Percentiles rank a stretch among this genome's conserved stretches.
These are phyloP conservation scores for Turritopsis rubra DNA, from an alignment of 30 jellyfish, hydroid and myxozoan genomes.

Conservation along the genomic window DNA sequence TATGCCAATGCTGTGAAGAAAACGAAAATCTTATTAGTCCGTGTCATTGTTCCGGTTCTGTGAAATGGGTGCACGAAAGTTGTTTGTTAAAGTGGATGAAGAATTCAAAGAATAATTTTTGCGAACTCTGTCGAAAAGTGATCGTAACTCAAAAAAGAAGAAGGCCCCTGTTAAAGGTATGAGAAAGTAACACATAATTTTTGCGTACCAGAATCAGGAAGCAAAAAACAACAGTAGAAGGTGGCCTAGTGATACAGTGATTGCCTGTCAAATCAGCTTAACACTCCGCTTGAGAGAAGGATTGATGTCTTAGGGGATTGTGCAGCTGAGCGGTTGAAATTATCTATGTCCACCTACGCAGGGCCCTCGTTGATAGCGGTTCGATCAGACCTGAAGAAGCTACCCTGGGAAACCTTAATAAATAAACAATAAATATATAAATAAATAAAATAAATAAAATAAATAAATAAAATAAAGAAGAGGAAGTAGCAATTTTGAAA, in stretches of 20 bases:
- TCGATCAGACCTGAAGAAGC: too few relatives aligned
- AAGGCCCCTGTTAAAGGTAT: slow-evolving; percentile 44
- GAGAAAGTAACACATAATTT: neutral
- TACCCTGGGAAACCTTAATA: too few relatives aligned
- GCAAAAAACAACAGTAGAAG: neutral
- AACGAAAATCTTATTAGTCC: slow-evolving; percentile 58
- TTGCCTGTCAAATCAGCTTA: neutral
- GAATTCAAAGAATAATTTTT: slow-evolving; percentile 29
- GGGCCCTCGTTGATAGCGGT: too few relatives aligned
- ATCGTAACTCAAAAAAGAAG: slow-evolving; percentile 29
- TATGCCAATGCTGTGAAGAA: slow-evolving; percentile 55
- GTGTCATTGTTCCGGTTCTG: slow-evolving; percentile 52
- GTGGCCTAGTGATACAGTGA: too few relatives aligned
- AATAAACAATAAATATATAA: too few relatives aligned
- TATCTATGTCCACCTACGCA: too few relatives aligned
- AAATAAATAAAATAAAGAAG: too few relatives aligned
- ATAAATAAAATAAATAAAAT: too few relatives aligned
- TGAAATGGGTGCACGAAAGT: slow-evolving; percentile 61
- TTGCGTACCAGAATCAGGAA: neutral
- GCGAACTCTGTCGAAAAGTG: slow-evolving; percentile 45
- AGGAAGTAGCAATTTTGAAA: too few relatives aligned
- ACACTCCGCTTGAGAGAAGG: too few relatives aligned
- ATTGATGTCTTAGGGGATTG: too few relatives aligned
- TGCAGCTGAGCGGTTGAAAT: too few relatives aligned
- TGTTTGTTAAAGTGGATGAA: slow-evolving; percentile 63